Conservation (phyloP, 2,888 invertebrate genomes). For the Drosophila sordidula region DNA sequence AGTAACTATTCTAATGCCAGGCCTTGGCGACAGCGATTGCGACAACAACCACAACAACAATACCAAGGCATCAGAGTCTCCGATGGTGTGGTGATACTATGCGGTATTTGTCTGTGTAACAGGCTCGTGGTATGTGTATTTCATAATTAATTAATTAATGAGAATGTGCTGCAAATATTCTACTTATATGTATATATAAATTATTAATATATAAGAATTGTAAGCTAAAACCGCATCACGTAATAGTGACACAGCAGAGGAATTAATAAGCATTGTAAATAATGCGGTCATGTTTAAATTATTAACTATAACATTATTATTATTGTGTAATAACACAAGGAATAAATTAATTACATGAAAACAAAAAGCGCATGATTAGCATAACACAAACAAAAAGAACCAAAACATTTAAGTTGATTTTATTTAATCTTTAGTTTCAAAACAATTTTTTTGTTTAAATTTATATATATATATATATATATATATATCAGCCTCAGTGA, state of each 20-base stretch:
- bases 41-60: constrained; percentile 28
- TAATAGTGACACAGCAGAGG: constrained; percentile 16
- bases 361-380: not conserved
- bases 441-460: too few species aligned
- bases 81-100: constrained; percentile 18
- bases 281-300: constrained; percentile 40
- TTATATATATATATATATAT: too few species aligned
- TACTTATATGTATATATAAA: not conserved
- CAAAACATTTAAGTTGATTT: too few species aligned
- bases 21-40: constrained; percentile 56
- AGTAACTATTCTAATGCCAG: constrained; percentile 54
- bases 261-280: constrained; percentile 40
- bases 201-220: constrained; percentile 9
- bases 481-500: too few species aligned
- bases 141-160: constrained; percentile 40
- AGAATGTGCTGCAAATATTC: not conserved
- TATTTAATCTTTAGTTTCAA: too few species aligned
- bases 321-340: constrained; percentile 27
- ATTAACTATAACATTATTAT: too few species aligned
- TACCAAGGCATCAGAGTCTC: constrained; percentile 11
- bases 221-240: constrained; percentile 13
- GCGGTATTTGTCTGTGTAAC: constrained; percentile 5
- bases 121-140: constrained; percentile 16
- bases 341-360: constrained; percentile 32
- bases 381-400: not conserved